These are phyloP conservation scores for Axinella damicornis DNA, from an alignment of 37 sponge, comb jelly and placozoan genomes.

Conservation along the genomic window DNA sequence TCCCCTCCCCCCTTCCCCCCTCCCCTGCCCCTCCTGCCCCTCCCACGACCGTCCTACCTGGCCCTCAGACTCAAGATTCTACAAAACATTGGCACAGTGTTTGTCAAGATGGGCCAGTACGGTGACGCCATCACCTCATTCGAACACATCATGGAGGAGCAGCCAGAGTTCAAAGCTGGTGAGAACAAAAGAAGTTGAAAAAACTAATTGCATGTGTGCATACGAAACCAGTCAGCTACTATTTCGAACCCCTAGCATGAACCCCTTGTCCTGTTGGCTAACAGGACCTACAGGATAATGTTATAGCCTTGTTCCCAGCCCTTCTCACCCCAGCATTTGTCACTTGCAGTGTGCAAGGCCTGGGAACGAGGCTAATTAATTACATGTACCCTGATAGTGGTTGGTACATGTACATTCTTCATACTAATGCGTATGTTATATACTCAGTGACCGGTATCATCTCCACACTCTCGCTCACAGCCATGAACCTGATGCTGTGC, in stretches of 20 bases:
- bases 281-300: too few species aligned
- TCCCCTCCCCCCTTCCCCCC: constrained; percentile 42
- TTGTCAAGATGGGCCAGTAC: constrained; percentile 94
- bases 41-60: constrained; percentile 1
- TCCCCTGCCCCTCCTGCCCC: constrained; percentile 26
- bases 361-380: too few species aligned
- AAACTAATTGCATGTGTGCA: background rate
- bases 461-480: too few species aligned
- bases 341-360: too few species aligned
- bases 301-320: too few species aligned
- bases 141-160: constrained; percentile 89
- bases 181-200: background rate
- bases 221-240: background rate
- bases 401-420: too few species aligned
- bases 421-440: too few species aligned
- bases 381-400: too few species aligned
- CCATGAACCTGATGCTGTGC: constrained; percentile 89
- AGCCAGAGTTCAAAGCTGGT: constrained; percentile 89
- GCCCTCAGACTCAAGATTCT: constrained; percentile 84
- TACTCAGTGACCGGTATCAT: too few species aligned
- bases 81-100: constrained; percentile 91
- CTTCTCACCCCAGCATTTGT: too few species aligned
- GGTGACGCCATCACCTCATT: constrained; percentile 93
- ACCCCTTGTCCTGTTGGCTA: too few species aligned
- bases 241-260: background rate